Evolutionary conservation across 2,888 invertebrate genomes (phyloP).

Genomic region (Aradus depressus): DNA sequence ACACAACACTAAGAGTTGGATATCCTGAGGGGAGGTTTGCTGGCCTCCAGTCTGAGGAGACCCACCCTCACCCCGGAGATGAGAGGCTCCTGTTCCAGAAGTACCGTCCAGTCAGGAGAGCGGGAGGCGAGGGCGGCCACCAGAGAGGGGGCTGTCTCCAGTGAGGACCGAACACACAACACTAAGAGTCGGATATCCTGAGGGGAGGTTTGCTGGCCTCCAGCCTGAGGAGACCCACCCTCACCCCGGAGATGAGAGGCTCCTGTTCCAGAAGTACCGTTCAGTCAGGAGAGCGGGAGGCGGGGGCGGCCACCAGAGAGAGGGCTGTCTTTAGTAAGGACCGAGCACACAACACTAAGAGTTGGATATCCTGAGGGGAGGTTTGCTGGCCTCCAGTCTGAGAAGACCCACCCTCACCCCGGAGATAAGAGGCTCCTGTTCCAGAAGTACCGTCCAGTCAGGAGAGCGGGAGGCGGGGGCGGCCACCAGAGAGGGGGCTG

Average conservation of each 20-base stretch:
- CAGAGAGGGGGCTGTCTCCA: constrained; percentile 34
- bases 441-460: constrained; percentile 24
- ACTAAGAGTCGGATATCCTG: too few species aligned
- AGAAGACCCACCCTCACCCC: constrained; percentile 19
- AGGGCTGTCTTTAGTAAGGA: too few species aligned
- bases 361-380: too few species aligned
- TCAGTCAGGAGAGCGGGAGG: too few species aligned
- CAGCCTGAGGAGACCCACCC: constrained; percentile 19
- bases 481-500: constrained; percentile 34
- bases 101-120: constrained; percentile 21
- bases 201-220: too few species aligned
- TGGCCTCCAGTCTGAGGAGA: constrained; percentile 21
- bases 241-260: constrained; percentile 5
- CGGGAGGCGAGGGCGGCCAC: constrained; percentile 33
- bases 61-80: constrained; percentile 14
- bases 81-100: constrained; percentile 28
- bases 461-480: constrained; percentile 30
- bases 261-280: constrained; percentile 28
- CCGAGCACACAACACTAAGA: too few species aligned
- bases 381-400: constrained; percentile 21
- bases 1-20: too few species aligned
- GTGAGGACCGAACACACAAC: constrained; percentile 35
- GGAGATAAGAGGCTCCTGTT: constrained; percentile 27
- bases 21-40: too few species aligned
- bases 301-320: too few species aligned